These are phyloP conservation scores for Phataginus tricuspis DNA, from an alignment of 2,797 vertebrate genomes.

Conservation along the genomic window DNA sequence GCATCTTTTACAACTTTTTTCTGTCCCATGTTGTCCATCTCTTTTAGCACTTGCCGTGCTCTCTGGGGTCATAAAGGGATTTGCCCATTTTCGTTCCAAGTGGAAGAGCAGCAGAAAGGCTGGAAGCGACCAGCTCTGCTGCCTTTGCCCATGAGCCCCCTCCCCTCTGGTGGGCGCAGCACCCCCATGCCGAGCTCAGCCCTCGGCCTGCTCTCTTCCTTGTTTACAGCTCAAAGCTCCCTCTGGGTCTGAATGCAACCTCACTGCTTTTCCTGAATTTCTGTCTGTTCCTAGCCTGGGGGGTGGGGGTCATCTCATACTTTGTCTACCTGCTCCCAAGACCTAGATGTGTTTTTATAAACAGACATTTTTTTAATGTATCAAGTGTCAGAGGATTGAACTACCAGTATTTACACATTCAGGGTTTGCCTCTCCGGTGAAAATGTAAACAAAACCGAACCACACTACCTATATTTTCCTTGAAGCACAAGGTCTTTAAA, in stretches of 20 bases:
- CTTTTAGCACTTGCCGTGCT: constrained; percentile 72
- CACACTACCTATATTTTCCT: constrained; percentile 52
- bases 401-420: constrained; percentile 70
- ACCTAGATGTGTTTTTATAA: constrained; percentile 67
- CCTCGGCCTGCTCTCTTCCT: background rate
- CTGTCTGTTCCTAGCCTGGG: background rate
- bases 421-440: background rate
- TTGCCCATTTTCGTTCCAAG: constrained; percentile 45
- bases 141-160: background rate
- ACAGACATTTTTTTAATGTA: constrained; percentile 61
- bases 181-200: background rate
- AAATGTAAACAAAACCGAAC: constrained; percentile 60
- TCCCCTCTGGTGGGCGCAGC: background rate
- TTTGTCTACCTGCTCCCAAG: constrained; percentile 62
- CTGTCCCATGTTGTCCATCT: constrained; percentile 63
- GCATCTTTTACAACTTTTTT: constrained; percentile 69
- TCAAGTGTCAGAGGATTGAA: constrained; percentile 70
- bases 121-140: background rate
- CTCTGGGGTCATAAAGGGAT: constrained; percentile 27
- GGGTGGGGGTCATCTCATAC: background rate
- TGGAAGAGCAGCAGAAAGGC: background rate
- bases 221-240: background rate
- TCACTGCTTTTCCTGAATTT: background rate
- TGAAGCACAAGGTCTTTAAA: constrained; percentile 28
- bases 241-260: background rate